Base-by-base conservation (phyloP, 2,888 invertebrate species). In the Antheraea yamamai region DNA sequence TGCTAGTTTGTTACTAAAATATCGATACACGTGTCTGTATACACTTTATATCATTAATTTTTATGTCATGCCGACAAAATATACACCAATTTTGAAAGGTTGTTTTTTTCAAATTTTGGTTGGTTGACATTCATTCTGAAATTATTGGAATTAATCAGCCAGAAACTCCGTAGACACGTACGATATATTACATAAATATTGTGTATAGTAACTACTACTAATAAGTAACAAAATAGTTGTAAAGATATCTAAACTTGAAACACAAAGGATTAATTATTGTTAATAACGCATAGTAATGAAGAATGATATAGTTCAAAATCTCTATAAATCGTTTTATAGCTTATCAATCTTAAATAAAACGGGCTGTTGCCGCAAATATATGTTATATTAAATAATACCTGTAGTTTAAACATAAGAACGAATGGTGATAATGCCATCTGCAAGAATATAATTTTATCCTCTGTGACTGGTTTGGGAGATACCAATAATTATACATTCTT, bases 381-480 rank as follows among this genome's bases (percentile, higher is more conserved):
- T 23, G 10, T 12, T 23, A 23, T 58, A 23, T 61, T 23, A 58
- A 8, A 61, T 61, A 61, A 12, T 23, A 1, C n/a, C n/a, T 61
- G 1, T 61, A 61, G 23, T 23, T 61, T 23, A 23, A 66, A 30
- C 30, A 16, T 66, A 30, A 66, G 3, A 61, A n/a, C 18, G 20
- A 23, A 61, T 23, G 20, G n/a, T 39, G 39, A n/a, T n/a, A 70
- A 39, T n/a, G 39, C 39, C 20, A 39, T 39, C 39, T 70, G n/a
- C 70, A 39, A 35, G 20, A 70, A 39, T 70, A 70, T 70, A 70
- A 70, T 39, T 39, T 39, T 70, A 70, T 70, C 39, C 70, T 20
- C 70, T n/a, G 35, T 39, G 39, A 20, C n/a, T 70, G 70, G 39
- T n/a, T 18, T 70, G 35, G 14, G 39, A 39, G 35, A 1, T n/a